Base-by-base conservation (phyloP, 2,113 vertebrate genomes). In the Pterophyllum scalare region DNA sequence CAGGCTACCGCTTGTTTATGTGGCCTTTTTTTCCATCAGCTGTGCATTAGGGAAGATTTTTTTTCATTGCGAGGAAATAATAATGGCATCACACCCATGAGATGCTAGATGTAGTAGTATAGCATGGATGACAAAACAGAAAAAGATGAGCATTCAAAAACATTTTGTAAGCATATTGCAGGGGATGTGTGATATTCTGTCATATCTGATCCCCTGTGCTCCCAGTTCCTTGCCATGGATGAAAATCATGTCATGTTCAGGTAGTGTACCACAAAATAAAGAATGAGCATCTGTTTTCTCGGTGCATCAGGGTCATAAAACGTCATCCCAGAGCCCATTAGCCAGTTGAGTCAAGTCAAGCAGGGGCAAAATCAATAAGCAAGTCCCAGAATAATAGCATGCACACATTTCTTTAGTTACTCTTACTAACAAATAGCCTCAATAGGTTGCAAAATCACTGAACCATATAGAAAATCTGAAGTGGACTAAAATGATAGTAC, bases 251-350 rank as follows among this genome's bases (percentile, higher is more conserved):
- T n/a, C 49, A 60, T 75, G 46, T 76, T 46, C 46, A 85, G 77
- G 79, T 52, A 57, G 40, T 40, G 7, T 65, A 60, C 62, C 49
- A 70, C 58, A 76, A 87, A 79, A 80, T 79, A 49, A 87, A 84
- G 82, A 88, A 87, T 84, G 62, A 84, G 35, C 43, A 59, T 86
- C 59, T 35, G 26, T 79, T 83, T 90, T 79, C 52, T 60, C 60
- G 56, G 58, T 61, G 60, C 80, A 82, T 80, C 83, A 56, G 59
- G 77, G 83, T 84, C 75, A 59, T 82, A 74, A 52, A 40, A 67
- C 49, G 20, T 82, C 26, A 49, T 74, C 79, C 64, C 86, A 72
- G 91, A 90, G 80, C 75, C 86, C 83, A 92, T 91, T 91, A 91
- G 84, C 77, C 65, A 24, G 59, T 14, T 9, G 81, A 85, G 77